phyloP scores from a whole-genome alignment of 1,140 invertebrate species.

The Tetramorium simillimum region DNA sequence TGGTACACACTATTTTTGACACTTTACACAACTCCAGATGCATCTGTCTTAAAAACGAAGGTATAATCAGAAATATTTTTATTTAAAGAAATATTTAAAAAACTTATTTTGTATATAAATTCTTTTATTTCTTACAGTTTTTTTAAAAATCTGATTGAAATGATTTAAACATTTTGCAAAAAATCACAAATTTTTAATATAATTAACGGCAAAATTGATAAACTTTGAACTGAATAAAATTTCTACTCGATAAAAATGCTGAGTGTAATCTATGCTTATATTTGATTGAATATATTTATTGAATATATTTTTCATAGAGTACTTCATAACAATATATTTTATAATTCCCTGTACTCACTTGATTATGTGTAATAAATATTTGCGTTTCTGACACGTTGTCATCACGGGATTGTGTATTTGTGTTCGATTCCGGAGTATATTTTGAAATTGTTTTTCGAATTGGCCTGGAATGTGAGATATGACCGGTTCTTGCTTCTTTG shows the following conservation, averaged over 20 bases:
- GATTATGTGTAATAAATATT: slow-evolving; percentile 20
- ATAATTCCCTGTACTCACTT: background rate
- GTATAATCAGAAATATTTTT: background rate
- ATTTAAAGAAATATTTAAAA: background rate
- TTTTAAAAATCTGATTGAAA: no score
- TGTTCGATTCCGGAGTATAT: background rate
- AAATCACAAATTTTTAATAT: no score
- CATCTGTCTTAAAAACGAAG: slow-evolving; percentile 45
- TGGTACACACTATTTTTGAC: slow-evolving; percentile 10
- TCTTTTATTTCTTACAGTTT: no score
- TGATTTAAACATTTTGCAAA: no score
- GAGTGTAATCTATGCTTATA: no score
- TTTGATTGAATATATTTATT: no score
- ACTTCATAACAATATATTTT: background rate
- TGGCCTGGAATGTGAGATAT: background rate
- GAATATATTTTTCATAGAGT: background rate
- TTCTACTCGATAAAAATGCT: no score
- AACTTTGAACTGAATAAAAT: no score
- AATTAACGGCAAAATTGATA: no score
- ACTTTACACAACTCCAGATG: slow-evolving; percentile 61
- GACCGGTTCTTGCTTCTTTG: background rate
- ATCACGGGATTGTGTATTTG: background rate
- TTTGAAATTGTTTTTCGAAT: background rate
- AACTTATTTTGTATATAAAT: no score
- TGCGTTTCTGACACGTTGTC: background rate